Conservation (phyloP, 2,113 vertebrate genomes). For the Microtus montanus region DNA sequence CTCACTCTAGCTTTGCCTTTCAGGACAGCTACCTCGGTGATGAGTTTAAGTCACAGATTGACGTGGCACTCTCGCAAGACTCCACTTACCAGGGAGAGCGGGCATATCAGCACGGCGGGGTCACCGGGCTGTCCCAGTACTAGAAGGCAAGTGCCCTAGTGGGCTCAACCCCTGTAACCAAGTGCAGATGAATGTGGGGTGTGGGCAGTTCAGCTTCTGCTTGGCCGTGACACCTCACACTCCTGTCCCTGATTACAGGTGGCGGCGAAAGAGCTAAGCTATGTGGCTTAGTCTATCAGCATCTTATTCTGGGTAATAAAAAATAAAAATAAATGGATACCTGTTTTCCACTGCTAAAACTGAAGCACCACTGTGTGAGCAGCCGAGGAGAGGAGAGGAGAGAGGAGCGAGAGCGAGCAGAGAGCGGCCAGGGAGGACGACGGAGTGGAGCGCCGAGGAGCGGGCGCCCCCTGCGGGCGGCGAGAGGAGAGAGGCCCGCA, state of each 20-base stretch:
- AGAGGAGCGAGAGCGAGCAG: slow-evolving; percentile 81
- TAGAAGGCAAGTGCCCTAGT: slow-evolving; percentile 91
- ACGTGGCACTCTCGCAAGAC: slow-evolving; percentile 99
- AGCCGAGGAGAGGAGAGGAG: slow-evolving; percentile 90
- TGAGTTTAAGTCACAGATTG: slow-evolving; percentile 99
- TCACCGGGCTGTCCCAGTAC: slow-evolving; percentile 99
- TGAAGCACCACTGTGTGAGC: slow-evolving; percentile 98
- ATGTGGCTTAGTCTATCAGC: slow-evolving; percentile 94
- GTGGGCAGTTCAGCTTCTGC: not conserved
- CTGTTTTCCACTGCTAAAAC: slow-evolving; percentile 99
- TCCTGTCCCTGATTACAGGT: slow-evolving; percentile 81
- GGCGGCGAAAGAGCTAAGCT: slow-evolving; percentile 93
- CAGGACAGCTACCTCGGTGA: slow-evolving; percentile 99
- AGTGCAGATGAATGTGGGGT: not conserved
- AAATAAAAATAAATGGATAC: slow-evolving; percentile 98
- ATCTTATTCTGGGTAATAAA: slow-evolving; percentile 98
- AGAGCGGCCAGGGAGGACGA: slow-evolving; percentile 88
- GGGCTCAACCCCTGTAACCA: too few species aligned
- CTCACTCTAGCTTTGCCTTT: slow-evolving; percentile 29
- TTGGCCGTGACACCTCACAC: not conserved
- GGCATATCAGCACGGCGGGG: slow-evolving; percentile 98
- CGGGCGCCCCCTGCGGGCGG: slow-evolving; percentile 71
- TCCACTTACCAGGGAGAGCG: slow-evolving; percentile 99
- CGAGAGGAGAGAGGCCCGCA: slow-evolving; percentile 78
- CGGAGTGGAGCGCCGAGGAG: slow-evolving; percentile 80